Evolutionary conservation across 2,113 vertebrate genomes (phyloP).

Genomic region (Myrmophylax atrothorax): DNA sequence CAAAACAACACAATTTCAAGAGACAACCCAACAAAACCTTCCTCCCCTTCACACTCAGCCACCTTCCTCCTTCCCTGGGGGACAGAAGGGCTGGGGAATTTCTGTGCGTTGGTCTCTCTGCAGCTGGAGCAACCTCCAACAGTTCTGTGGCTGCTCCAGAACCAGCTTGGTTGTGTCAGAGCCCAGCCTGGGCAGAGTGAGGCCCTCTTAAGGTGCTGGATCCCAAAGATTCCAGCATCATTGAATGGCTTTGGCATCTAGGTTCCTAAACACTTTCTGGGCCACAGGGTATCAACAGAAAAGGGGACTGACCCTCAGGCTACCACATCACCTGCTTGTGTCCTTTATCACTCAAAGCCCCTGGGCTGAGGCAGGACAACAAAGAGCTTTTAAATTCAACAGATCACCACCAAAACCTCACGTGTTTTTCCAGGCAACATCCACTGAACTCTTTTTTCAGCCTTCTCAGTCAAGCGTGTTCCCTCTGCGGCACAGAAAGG

Average conservation of each 20-base stretch:
- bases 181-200: not conserved
- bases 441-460: not conserved
- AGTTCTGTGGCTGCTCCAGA: not conserved
- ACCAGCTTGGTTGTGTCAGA: not conserved
- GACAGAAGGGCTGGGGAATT: not conserved
- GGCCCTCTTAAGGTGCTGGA: not conserved
- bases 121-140: not conserved
- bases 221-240: not conserved
- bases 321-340: rapidly evolving
- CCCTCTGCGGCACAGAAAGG: not conserved
- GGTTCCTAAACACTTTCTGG: not conserved
- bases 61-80: not conserved
- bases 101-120: not conserved
- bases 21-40: not conserved
- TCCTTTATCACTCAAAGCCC: not conserved
- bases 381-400: not conserved
- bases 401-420: not conserved
- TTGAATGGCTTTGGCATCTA: not conserved
- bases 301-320: not conserved
- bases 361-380: not conserved
- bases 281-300: not conserved
- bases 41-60: not conserved
- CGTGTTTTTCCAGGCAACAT: not conserved
- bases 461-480: not conserved
- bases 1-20: not conserved